Evolutionary conservation across 2,113 vertebrate genomes (phyloP), one percentile per base, ranked within the genome.

Genomic region (Hypocryptadius cinnamomeus): DNA sequence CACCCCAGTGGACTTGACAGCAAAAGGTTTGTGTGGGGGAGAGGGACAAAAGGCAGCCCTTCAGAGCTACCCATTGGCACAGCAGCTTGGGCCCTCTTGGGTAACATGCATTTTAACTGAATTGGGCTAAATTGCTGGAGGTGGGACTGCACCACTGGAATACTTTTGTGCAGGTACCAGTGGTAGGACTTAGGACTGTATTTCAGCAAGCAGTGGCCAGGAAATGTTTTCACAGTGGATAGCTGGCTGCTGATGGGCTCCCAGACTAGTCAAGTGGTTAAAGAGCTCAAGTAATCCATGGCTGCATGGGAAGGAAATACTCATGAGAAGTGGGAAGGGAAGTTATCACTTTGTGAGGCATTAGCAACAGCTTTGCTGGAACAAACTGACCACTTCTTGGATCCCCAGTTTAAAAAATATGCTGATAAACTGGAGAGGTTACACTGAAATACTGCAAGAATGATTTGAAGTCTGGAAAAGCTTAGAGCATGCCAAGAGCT

Each of bases 371-470:
- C 65, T 74, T 94, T 95, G 84, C 83, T 95, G 82, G 92, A 94
- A 94, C 81, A 87, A 90, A 91, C 56, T 48, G 69, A 71, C 76
- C 60, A 42, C 53, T 94, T 91, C 69, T 95, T 91, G 79, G 69
- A 78, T 88, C 44, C 68, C 4, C 16, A 47, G 56, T 88, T 90
- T 84, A 69, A 94, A 86, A 57, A 85, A 48, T 79, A 50, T n/a
- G 79, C 69, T 93, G 90, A 94, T 93, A 95, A 95, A 90, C 76
- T 92, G 90, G 61, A 86, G 77, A 44, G 87, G 93, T 68, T 88
- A 72, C 90, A 94, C 65, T 5, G 18, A 92, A 93, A 60, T 74
- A 70, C 48, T 78, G 69, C 57, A 83, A 80, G 82, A 76, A 71
- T 86, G 31, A 81, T 78, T 50, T 90, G 87, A 93, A 96, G 65